Conservation (phyloP, 2,888 invertebrate genomes). For the Diploptera punctata region DNA sequence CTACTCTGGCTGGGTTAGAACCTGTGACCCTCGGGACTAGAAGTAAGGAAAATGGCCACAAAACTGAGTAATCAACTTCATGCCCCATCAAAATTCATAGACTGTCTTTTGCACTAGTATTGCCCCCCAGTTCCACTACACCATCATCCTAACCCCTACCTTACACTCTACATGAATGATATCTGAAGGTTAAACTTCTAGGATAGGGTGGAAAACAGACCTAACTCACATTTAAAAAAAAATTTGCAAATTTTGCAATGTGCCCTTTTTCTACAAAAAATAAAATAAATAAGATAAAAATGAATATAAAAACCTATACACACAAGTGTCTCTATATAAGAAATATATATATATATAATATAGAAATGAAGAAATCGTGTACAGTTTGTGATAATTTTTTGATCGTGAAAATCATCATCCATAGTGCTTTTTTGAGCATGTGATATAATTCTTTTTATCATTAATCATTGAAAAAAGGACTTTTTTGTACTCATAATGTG, state of each 20-base stretch:
- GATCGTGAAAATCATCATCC: conserved; percentile 40
- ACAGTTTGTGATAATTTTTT: conserved; percentile 44
- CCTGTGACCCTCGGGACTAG: no score
- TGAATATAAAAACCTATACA: conserved; percentile 37
- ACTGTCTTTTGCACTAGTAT: no score
- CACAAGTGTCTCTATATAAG: conserved; percentile 42
- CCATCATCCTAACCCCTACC: background rate
- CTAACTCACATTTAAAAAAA: conserved; percentile 21
- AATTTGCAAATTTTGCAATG: conserved; percentile 38
- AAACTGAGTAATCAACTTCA: no score
- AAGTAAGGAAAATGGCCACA: no score
- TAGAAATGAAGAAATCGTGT: conserved; percentile 36
- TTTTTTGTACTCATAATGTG: background rate
- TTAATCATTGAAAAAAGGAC: conserved; percentile 4
- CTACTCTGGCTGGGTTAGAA: no score
- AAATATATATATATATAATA: conserved; percentile 33
- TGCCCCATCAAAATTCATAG: no score
- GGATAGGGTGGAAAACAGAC: conserved; percentile 38
- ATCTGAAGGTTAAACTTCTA: conserved; percentile 37
- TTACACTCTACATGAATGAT: conserved; percentile 21
- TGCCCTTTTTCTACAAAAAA: conserved; percentile 36
- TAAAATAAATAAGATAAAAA: conserved; percentile 30
- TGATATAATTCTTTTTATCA: conserved; percentile 38
- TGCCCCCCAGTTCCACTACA: background rate
- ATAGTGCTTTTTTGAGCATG: conserved; percentile 43